Base-by-base conservation (phyloP, 2,113 vertebrate genomes). In the Coracopsis vasa region DNA sequence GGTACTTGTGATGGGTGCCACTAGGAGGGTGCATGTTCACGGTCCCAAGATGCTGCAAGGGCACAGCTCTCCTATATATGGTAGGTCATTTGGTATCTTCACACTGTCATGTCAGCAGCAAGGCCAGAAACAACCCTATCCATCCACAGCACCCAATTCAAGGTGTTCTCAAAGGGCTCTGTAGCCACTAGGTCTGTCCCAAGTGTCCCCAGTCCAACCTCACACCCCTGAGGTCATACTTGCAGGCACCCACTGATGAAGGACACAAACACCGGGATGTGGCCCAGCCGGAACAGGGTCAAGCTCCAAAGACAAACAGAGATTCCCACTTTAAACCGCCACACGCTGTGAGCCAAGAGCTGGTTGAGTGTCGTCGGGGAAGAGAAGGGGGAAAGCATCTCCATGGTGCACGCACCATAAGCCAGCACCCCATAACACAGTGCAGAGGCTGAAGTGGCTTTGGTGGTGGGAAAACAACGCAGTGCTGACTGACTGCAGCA, bases 161-260 rank as follows among this genome's bases (percentile, higher is more conserved):
- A 24, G 56, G 21, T 2, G 33, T 15, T 58, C n/a, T 15, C 33
- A 58, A 37, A 42, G 41, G 33, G 61, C 10, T 56, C 44, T 35
- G 50, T 5, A 51, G 80, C 18, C 67, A 23, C 61, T 9, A 10
- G 27, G 24, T 1, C 10, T 21, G 44, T 18, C 37, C 27, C 18
- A 31, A 6, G 2, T 1, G 0, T 3, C 35, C 18, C 14, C 33
- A 23, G 39, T 18, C 3, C 33, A 61, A 31, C 50, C 23, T 42
- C 45, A 3, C 1, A 1, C 2, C 21, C 15, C 54, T 7, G 50
- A 25, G 25, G 3, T 0, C 4, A 12, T 3, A 8, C 18, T 27
- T 15, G 8, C 9, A 41, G 27, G 33, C 18, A 39, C 6, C 1
- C 6, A 2, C 18, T 2, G n/a, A 44, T 14, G 25, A 41, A 7